Percentiles rank a stretch among this genome's conserved stretches.
Conservation (phyloP, 2,797 vertebrate species). For the Sciurus carolinensis region DNA sequence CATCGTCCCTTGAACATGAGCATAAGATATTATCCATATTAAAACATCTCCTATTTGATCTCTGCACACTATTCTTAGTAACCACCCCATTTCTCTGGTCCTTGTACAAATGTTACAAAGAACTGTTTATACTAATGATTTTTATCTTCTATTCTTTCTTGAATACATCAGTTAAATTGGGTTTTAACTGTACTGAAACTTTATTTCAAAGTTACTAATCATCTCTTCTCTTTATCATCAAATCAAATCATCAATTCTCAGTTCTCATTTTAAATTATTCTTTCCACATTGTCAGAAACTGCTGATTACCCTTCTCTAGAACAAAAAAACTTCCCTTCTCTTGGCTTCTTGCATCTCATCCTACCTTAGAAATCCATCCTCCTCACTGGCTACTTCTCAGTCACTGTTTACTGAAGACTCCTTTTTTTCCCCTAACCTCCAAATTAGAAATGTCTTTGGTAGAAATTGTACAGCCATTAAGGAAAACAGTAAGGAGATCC, state of each 20-base stretch:
- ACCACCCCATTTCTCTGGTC: not conserved
- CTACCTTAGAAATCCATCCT: not conserved
- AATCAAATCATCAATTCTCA: not conserved
- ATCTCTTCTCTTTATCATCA: not conserved
- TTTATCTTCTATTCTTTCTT: not conserved
- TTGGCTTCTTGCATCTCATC: not conserved
- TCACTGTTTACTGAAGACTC: not conserved
- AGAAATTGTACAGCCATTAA: no score
- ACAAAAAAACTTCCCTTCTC: not conserved
- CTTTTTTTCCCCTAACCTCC: not conserved
- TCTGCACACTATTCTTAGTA: not conserved
- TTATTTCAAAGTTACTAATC: not conserved
- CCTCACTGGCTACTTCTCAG: not conserved
- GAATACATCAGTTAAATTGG: not conserved
- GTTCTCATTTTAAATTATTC: not conserved
- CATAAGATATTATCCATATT: not conserved
- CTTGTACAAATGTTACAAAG: not conserved
- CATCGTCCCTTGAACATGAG: not conserved
- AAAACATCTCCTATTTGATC: not conserved
- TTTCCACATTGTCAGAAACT: not conserved
- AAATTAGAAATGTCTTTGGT: not conserved
- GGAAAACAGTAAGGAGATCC: no score
- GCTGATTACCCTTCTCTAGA: accelerated
- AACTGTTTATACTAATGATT: not conserved
- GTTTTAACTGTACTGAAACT: not conserved